Evolutionary conservation across 1,140 invertebrate species (phyloP).

Genomic region (Lordiphosa collinella): DNA sequence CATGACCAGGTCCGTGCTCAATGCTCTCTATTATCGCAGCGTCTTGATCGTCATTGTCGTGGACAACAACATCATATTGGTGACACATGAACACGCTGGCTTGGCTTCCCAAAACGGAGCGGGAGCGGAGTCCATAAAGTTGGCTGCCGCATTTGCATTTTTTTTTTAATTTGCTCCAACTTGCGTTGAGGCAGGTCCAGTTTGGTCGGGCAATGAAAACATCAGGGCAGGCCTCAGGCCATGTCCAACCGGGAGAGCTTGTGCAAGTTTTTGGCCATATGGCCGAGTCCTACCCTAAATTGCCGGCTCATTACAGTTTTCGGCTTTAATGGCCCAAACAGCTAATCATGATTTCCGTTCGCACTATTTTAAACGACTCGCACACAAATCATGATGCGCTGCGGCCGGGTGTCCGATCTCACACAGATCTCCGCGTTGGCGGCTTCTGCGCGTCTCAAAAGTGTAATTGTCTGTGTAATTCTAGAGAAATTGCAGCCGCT

Average conservation of each 20-base stretch:
- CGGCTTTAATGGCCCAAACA: conserved; percentile 43
- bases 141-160: conserved; percentile 67
- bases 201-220: conserved; percentile 62
- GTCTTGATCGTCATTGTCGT: conserved; percentile 47
- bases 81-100: conserved; percentile 67
- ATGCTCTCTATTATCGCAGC: conserved; percentile 59
- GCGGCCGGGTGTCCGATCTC: conserved; percentile 32
- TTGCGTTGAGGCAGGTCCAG: conserved; percentile 14
- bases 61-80: conserved; percentile 67
- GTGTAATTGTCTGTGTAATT: conserved; percentile 67
- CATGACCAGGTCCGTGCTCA: not conserved
- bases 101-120: conserved; percentile 28
- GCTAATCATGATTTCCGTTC: conserved; percentile 75
- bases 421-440: conserved; percentile 25
- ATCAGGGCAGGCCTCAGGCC: no score
- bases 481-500: conserved; percentile 64
- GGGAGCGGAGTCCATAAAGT: conserved; percentile 51
- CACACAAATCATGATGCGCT: conserved; percentile 49
- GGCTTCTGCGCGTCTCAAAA: conserved; percentile 33
- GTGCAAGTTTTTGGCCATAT: no score
- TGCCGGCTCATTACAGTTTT: conserved; percentile 4
- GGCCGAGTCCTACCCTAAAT: not conserved
- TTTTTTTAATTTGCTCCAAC: conserved; percentile 52
- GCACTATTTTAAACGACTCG: conserved; percentile 42
- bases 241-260: conserved; percentile 12